Percentiles rank a stretch among this genome's conserved stretches.
Evolutionary conservation across 2,888 invertebrate species (phyloP).

Genomic region (Polyommatus iphigenia): DNA sequence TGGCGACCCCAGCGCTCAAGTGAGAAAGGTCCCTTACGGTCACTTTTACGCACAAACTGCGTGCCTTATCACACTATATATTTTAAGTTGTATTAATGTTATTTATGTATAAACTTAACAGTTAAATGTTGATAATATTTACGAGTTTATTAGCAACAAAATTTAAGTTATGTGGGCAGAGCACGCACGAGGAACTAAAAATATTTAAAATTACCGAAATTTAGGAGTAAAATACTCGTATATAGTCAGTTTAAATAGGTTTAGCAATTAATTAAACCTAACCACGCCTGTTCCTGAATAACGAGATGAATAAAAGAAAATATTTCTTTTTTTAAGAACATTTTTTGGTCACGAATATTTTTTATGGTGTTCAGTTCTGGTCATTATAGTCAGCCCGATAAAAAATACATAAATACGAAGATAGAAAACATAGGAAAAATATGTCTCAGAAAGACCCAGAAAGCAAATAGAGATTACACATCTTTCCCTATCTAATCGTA

Average conservation of each 20-base stretch:
- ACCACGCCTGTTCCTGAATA: not conserved
- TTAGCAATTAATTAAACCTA: not conserved
- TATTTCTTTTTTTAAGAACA: no score
- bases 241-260: not conserved
- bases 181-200: not conserved
- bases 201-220: not conserved
- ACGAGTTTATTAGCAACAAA: conserved; percentile 23
- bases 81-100: conserved; percentile 21
- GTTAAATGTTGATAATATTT: conserved; percentile 29
- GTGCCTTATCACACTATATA: conserved; percentile 21
- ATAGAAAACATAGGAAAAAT: not conserved
- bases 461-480: not conserved
- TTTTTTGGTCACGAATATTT: no score
- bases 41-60: conserved; percentile 30
- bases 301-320: not conserved
- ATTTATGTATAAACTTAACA: conserved; percentile 28
- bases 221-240: not conserved
- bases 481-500: not conserved
- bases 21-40: conserved; percentile 43
- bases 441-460: not conserved
- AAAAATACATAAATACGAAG: no score
- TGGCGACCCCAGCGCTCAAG: not conserved
- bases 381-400: no score
- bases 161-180: not conserved
- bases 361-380: no score